A percentile compares a stretch with the other conserved stretches of the same genome.
phyloP scores from a whole-genome alignment of 2,888 invertebrate species.

The Clunio marinus region DNA sequence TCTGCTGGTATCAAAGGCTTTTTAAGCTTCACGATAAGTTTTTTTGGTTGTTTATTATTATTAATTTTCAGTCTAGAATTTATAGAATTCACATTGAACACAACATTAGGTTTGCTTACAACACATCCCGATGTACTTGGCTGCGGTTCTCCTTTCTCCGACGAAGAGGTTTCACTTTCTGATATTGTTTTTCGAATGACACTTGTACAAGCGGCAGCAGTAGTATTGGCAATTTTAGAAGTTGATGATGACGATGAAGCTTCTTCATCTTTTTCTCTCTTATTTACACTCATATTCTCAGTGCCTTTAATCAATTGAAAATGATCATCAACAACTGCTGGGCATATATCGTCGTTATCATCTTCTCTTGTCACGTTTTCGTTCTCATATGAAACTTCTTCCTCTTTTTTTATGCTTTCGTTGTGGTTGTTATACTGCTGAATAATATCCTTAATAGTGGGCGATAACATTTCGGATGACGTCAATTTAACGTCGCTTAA shows the following conservation, averaged over 20 bases:
- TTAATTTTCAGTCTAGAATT: constrained; percentile 38
- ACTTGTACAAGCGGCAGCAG: constrained; percentile 28
- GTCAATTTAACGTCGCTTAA: constrained; percentile 51
- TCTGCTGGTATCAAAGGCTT: constrained; percentile 35
- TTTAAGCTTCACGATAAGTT: constrained; percentile 50
- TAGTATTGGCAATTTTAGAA: too few relatives aligned
- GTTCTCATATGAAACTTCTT: not conserved
- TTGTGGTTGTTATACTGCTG: constrained; percentile 23
- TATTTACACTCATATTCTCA: constrained; percentile 27
- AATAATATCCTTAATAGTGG: constrained; percentile 40
- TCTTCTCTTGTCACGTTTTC: constrained; percentile 22
- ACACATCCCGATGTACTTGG: constrained; percentile 23
- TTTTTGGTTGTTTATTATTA: constrained; percentile 45
- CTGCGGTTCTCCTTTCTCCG: constrained; percentile 4
- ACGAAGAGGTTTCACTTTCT: not conserved
- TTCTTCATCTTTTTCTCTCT: constrained; percentile 33
- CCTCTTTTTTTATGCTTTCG: not conserved
- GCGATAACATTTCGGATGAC: constrained; percentile 39
- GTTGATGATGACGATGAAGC: too few relatives aligned
- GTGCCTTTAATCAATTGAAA: constrained; percentile 20
- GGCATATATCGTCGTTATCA: constrained; percentile 40
- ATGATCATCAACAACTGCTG: constrained; percentile 41
- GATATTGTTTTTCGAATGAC: constrained; percentile 23
- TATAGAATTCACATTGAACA: constrained; percentile 27
- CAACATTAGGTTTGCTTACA: constrained; percentile 10